Evolutionary conservation across 2,888 invertebrate species (phyloP).

Genomic region (Pterobdella sp.): DNA sequence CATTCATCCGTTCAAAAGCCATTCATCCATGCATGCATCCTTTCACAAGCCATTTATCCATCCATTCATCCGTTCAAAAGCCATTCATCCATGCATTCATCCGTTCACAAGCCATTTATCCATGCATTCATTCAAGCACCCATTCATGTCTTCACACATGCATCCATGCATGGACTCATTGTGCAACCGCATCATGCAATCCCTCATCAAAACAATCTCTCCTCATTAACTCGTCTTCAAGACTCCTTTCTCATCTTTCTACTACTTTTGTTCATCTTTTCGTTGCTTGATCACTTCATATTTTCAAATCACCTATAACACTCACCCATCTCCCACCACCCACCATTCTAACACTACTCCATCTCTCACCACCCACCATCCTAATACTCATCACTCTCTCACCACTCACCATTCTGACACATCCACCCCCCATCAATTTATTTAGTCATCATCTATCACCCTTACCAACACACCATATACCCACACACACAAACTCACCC

Average conservation of each 20-base stretch:
- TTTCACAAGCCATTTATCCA: neutral
- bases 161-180: too few relatives aligned
- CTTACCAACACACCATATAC: constrained; percentile 73
- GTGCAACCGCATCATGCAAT: too few relatives aligned
- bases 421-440: constrained; percentile 55
- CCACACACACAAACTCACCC: constrained; percentile 55
- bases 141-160: constrained; percentile 52
- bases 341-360: constrained; percentile 77
- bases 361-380: constrained; percentile 79
- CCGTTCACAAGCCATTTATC: too few relatives aligned
- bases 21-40: constrained; percentile 12
- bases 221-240: too few relatives aligned
- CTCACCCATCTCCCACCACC: constrained; percentile 72
- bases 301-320: too few relatives aligned
- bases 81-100: neutral
- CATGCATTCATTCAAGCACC: neutral
- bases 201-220: too few relatives aligned
- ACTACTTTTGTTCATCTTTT: too few relatives aligned
- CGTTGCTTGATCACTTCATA: too few relatives aligned
- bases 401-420: neutral
- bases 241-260: too few relatives aligned
- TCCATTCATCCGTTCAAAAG: too few relatives aligned
- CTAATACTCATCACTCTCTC: constrained; percentile 57
- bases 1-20: neutral
- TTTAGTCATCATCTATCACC: constrained; percentile 65